Percentiles rank a stretch among this genome's conserved stretches.
These are phyloP conservation scores for Drosophila kohkoa DNA, from an alignment of 1,140 invertebrate genomes.

Conservation along the genomic window DNA sequence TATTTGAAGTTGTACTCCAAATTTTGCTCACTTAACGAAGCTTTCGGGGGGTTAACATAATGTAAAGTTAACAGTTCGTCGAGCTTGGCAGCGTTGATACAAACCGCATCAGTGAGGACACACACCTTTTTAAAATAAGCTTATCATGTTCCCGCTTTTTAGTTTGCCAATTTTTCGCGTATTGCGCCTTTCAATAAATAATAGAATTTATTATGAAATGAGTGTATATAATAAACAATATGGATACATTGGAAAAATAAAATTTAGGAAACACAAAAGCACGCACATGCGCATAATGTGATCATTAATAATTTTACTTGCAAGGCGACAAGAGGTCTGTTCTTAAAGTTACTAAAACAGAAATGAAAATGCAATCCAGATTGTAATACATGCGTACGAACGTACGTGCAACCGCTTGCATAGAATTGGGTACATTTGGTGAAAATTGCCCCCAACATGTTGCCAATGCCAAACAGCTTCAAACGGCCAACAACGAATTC, in stretches of 20 bases:
- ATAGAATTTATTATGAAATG: not conserved
- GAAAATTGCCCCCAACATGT: conserved; percentile 44
- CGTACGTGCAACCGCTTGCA: not conserved
- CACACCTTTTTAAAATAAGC: not conserved
- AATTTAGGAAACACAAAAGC: not conserved
- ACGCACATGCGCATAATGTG: not conserved
- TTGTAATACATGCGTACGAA: not conserved
- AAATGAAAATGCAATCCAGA: not conserved
- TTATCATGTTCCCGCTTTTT: not conserved
- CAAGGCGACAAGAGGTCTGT: not conserved
- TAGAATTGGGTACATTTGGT: conserved; percentile 17
- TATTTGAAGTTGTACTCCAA: not conserved
- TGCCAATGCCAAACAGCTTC: conserved; percentile 46
- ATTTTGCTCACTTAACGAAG: not conserved
- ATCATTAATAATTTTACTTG: conserved; percentile 18
- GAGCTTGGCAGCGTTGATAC: conserved; percentile 7
- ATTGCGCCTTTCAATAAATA: not conserved
- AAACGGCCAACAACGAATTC: conserved; percentile 26
- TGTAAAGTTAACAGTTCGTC: conserved; percentile 11
- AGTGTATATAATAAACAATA: too few species aligned
- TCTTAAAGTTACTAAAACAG: conserved; percentile 3
- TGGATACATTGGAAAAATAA: too few species aligned
- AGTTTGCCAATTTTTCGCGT: not conserved
- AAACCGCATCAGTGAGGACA: conserved; percentile 24
- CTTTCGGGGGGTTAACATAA: not conserved